Evolutionary conservation across 2,797 vertebrate species (phyloP).

Genomic region (Schizopygopsis pylzovi): DNA sequence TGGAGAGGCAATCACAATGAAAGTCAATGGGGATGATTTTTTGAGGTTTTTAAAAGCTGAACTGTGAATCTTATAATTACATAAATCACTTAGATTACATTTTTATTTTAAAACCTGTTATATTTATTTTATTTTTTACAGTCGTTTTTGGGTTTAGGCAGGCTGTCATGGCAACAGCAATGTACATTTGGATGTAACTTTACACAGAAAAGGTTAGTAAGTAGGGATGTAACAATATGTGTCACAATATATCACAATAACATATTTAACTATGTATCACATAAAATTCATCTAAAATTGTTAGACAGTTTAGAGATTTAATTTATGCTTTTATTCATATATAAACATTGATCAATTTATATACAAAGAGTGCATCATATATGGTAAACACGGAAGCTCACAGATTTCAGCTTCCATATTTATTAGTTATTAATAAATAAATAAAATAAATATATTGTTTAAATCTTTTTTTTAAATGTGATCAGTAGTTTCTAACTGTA

Average conservation of each 20-base stretch:
- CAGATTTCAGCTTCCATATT: neutral
- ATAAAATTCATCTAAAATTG: neutral
- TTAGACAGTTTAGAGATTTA: neutral
- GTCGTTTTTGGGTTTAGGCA: neutral
- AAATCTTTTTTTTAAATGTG: too few relatives aligned
- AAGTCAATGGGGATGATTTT: neutral
- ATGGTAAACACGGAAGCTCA: neutral
- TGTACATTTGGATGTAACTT: neutral
- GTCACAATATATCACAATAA: too few relatives aligned
- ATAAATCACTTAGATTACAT: neutral
- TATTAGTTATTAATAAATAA: neutral
- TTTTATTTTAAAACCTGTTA: neutral
- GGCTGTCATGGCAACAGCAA: neutral
- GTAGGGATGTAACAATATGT: neutral
- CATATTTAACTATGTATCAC: neutral
- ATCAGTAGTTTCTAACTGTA: neutral
- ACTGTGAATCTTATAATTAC: neutral
- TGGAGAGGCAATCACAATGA: neutral
- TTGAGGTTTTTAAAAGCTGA: neutral
- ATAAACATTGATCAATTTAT: neutral
- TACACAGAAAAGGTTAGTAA: neutral
- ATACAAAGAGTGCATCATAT: neutral
- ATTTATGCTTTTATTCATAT: neutral
- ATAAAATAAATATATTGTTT: too few relatives aligned
- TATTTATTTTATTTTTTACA: neutral